phyloP scores from a whole-genome alignment of 1,140 invertebrate genomes.

The Tetragonula clypearis region DNA sequence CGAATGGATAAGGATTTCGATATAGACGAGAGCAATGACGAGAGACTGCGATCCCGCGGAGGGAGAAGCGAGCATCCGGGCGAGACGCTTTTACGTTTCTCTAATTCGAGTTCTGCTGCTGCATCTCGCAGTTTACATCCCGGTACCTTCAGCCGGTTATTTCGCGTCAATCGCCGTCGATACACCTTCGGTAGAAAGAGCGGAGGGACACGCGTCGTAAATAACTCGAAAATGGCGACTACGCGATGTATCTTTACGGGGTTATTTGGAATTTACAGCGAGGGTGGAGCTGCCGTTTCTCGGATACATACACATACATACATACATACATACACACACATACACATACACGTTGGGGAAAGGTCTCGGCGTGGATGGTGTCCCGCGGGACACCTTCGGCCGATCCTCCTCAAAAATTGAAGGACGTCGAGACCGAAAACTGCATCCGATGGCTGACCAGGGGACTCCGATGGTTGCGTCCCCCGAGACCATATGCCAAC shows the following conservation, averaged over 20 bases:
- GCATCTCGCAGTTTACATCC: constrained; percentile 25
- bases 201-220: constrained; percentile 49
- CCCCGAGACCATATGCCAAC: constrained; percentile 59
- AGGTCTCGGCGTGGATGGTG: constrained; percentile 51
- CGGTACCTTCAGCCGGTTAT: constrained; percentile 53
- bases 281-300: constrained; percentile 69
- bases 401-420: constrained; percentile 79
- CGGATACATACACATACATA: neutral
- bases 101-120: constrained; percentile 18
- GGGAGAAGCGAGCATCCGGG: neutral
- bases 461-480: constrained; percentile 60
- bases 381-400: constrained; percentile 72
- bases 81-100: constrained; percentile 16
- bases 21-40: neutral
- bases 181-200: neutral
- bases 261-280: constrained; percentile 74
- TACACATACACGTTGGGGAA: constrained; percentile 25
- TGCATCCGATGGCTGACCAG: constrained; percentile 79
- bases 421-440: constrained; percentile 76
- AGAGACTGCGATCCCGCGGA: neutral
- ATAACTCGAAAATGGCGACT: constrained; percentile 68
- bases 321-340: fast-evolving
- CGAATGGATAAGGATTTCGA: neutral
- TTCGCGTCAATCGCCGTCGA: constrained; percentile 59
- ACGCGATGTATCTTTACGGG: constrained; percentile 66